Base-by-base conservation (phyloP, 2,888 invertebrate species). In the Bembecia ichneumoniformis region DNA sequence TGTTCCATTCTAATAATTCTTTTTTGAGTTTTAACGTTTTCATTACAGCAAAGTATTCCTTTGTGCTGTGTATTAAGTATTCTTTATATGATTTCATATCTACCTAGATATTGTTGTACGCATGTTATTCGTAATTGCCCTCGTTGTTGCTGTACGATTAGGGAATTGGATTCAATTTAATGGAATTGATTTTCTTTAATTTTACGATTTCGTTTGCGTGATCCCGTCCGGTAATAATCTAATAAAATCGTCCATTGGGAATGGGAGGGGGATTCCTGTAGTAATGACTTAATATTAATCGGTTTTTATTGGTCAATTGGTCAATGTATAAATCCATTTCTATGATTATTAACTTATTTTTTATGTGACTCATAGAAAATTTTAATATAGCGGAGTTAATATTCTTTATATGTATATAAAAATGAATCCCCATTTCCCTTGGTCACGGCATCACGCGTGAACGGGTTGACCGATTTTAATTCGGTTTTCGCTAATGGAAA, bases 161-260 rank as follows among this genome's bases (percentile, higher is more conserved):
- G 76, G 72, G 74, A 77, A 82, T 80, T 76, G 74, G 66, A 80
- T 80, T 77, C 77, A 77, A 82, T 82, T 79, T 79, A 65, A 74
- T 67, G 62, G 69, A 72, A 83, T 83, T 82, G 82, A 77, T 77
- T 83, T 75, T 74, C 76, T 77, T 77, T 78, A 80, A 82, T 82
- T 83, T 84, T 79, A 83, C 79, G 81, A 83, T 83, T 87, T 77
- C 78, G 79, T 84, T 84, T 82, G 86, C 86, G 86, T 87, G 86
- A 80, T 82, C 71, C 77, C 74, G 76, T 73, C 77, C 82, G 74
- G 81, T 80, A 79, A 82, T 83, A 84, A 83, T 78, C 66, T 75
- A 82, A 82, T 86, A 77, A 76, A 82, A 75, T 76, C 62, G 81
- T 81, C 82, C 82, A 74, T 72, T 69, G 79, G 83, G 81, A 81